Conservation (phyloP, 2,888 invertebrate species). For the Rotaria magnacalcarata region DNA sequence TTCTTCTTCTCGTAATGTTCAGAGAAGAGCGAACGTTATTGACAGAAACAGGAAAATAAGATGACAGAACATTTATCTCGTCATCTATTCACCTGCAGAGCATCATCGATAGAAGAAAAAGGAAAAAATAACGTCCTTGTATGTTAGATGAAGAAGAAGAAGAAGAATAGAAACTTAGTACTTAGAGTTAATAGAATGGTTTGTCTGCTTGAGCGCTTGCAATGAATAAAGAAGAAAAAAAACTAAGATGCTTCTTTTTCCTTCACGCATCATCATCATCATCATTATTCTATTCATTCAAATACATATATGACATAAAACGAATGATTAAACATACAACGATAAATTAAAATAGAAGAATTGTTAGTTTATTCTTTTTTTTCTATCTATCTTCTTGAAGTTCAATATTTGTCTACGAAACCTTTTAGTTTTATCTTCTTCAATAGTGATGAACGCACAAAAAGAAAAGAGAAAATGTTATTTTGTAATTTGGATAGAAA, state of each 20-base stretch:
- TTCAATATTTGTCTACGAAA: not conserved
- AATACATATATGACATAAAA: not conserved
- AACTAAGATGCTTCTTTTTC: not conserved
- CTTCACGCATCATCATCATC: not conserved
- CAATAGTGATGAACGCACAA: not conserved
- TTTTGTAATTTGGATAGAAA: not conserved
- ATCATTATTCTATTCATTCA: too few species aligned
- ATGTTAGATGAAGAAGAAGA: conserved; percentile 5
- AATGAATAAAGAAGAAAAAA: not conserved
- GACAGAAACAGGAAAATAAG: not conserved
- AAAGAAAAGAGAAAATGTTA: not conserved
- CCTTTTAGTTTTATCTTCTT: not conserved
- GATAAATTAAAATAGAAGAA: not conserved
- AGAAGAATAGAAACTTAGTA: conserved; percentile 10
- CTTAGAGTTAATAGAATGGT: not conserved
- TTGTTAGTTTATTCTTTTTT: not conserved
- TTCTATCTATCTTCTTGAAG: not conserved
- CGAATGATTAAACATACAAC: not conserved
- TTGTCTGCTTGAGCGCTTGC: not conserved
- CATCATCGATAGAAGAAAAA: not conserved
- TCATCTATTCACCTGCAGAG: not conserved
- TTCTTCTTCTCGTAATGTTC: not conserved
- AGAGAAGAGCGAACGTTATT: not conserved
- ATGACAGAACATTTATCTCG: conserved; percentile 22
- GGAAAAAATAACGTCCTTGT: not conserved